Evolutionary conservation across 2,797 vertebrate species (phyloP), one percentile per base, ranked within the genome.

Genomic region (Denticeps clupeoides): DNA sequence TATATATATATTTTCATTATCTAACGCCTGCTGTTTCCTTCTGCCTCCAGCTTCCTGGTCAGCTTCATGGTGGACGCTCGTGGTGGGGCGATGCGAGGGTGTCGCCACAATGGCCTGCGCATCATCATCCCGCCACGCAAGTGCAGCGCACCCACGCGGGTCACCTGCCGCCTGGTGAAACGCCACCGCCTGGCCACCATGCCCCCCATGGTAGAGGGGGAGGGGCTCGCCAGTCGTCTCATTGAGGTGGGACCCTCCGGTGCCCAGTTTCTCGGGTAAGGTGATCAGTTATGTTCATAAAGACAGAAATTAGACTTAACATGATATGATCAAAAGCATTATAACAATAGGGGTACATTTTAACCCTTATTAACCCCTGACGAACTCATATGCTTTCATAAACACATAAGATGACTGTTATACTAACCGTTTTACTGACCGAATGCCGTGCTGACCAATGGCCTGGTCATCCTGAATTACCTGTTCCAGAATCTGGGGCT

Each of bases 41-140:
- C 22, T 59, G 45, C 8, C 55, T 70, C 12, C 71, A 99, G 95
- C 74, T 99, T 99, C 74, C 83, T 99, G 64, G 95, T 99, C 58
- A 99, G 95, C 71, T 99, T 99, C 69, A 99, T 99, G 95, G 95
- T 99, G 75, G 95, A 99, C 1, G 95, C 95, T 31, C 86, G 95
- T 22, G 95, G 95, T 1, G 95, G 95, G 6, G 89, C 95, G 48
- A 98, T 99, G 95, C 73, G 92, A 1, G 95, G 95, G 0, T 99
- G 94, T 68, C 82, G 95, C 10, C 94, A 99, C 66, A 93, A 96
- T 0, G 94, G 95, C 23, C 84, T 99, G 0, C 85, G 93, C 21
- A 93, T 98, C 59, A 91, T 99, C 57, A 90, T 99, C 46, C 95
- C 95, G 0, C 93, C 95, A 0, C 85, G 88, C 64, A 97, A 96